Evolutionary conservation across 2,888 invertebrate genomes (phyloP).

Genomic region (Tortricodes alternella): DNA sequence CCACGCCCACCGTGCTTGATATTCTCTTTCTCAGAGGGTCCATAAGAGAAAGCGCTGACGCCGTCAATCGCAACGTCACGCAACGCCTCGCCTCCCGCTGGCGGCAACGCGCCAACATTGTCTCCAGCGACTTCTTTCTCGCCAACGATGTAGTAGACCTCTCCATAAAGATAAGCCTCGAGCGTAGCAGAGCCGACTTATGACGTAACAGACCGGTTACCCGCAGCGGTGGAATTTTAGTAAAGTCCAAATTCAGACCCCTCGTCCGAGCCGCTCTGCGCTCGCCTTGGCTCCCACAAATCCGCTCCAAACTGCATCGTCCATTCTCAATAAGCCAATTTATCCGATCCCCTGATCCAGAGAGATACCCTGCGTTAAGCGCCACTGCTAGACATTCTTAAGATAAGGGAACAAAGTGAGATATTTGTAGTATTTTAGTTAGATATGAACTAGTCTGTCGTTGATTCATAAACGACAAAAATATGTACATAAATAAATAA

Average conservation of each 20-base stretch:
- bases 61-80: slow-evolving; percentile 87
- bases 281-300: slow-evolving; percentile 27
- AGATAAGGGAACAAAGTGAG: slow-evolving; percentile 55
- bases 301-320: slow-evolving; percentile 43
- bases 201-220: slow-evolving; percentile 57
- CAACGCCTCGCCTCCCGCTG: slow-evolving; percentile 86
- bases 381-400: slow-evolving; percentile 53
- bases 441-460: slow-evolving; percentile 62
- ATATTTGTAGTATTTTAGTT: slow-evolving; percentile 53
- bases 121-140: slow-evolving; percentile 88
- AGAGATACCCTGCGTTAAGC: slow-evolving; percentile 41
- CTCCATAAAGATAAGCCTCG: slow-evolving; percentile 80
- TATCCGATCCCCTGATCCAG: slow-evolving; percentile 45
- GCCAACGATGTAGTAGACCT: slow-evolving; percentile 87
- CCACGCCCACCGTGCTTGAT: slow-evolving; percentile 86
- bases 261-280: slow-evolving; percentile 5
- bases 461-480: slow-evolving; percentile 47
- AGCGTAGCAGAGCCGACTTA: slow-evolving; percentile 63
- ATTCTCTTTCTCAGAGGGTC: slow-evolving; percentile 84
- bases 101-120: slow-evolving; percentile 86
- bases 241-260: slow-evolving; percentile 39
- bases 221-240: slow-evolving; percentile 60
- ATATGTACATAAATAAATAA: slow-evolving; percentile 41
- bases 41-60: slow-evolving; percentile 85
- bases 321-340: slow-evolving; percentile 48